phyloP scores from a whole-genome alignment of 2,888 invertebrate genomes.

The Cataglyphis altisquamis region DNA sequence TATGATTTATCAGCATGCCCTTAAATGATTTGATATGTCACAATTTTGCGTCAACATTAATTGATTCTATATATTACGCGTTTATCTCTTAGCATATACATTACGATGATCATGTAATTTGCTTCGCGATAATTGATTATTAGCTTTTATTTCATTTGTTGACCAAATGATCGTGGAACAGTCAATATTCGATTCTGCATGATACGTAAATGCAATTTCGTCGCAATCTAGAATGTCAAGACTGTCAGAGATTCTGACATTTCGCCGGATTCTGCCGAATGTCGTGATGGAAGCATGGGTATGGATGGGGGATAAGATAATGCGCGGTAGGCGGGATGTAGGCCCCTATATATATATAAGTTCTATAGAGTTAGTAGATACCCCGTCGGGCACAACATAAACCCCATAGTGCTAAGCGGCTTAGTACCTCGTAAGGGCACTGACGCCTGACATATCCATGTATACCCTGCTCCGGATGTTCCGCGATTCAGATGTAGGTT shows the following conservation, averaged over 20 bases:
- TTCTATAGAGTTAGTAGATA: slow-evolving; percentile 82
- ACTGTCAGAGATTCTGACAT: slow-evolving; percentile 43
- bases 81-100: background rate
- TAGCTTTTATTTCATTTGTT: slow-evolving; percentile 17
- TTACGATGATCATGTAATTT: slow-evolving; percentile 17
- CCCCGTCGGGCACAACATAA: slow-evolving; percentile 84
- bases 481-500: slow-evolving; percentile 49
- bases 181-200: background rate
- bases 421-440: slow-evolving; percentile 84
- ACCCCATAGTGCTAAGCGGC: slow-evolving; percentile 85
- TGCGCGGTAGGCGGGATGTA: slow-evolving; percentile 76
- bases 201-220: slow-evolving; percentile 33
- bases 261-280: slow-evolving; percentile 24
- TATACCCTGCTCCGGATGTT: slow-evolving; percentile 62
- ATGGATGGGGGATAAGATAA: slow-evolving; percentile 77
- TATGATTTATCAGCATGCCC: background rate
- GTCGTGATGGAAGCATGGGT: slow-evolving; percentile 78
- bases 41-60: background rate
- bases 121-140: slow-evolving; percentile 25
- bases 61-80: background rate
- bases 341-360: slow-evolving; percentile 71
- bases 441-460: slow-evolving; percentile 85
- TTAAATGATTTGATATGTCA: background rate
- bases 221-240: slow-evolving; percentile 24
- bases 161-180: slow-evolving; percentile 5